phyloP scores from a whole-genome alignment of 2,888 invertebrate species.

The Eurois occulta region DNA sequence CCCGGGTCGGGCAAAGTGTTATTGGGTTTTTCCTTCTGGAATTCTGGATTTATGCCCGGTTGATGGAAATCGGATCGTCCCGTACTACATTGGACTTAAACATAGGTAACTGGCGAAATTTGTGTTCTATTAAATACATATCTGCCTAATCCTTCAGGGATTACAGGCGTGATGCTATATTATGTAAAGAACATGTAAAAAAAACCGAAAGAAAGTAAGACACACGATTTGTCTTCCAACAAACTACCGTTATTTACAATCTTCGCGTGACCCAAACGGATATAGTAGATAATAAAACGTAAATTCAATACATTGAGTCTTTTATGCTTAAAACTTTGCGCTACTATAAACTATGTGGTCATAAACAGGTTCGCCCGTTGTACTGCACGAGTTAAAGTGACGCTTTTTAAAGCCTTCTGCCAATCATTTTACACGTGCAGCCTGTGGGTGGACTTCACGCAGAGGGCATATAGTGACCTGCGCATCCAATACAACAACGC shows the following conservation, averaged over 20 bases:
- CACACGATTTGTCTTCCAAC: constrained; percentile 23
- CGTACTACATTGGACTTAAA: neutral
- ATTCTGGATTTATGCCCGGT: neutral
- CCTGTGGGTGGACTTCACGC: no score
- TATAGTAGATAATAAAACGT: constrained; percentile 40
- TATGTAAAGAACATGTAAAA: no score
- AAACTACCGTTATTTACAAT: constrained; percentile 40
- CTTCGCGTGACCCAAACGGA: constrained; percentile 41
- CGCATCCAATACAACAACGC: no score
- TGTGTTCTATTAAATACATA: neutral
- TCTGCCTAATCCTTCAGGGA: neutral
- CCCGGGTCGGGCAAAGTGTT: neutral
- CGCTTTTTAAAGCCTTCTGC: no score
- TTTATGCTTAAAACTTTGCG: constrained; percentile 61
- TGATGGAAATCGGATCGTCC: neutral
- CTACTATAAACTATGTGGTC: constrained; percentile 51
- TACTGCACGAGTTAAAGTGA: no score
- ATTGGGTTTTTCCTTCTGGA: neutral
- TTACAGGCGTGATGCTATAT: neutral
- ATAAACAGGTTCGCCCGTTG: no score
- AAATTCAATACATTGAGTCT: constrained; percentile 51
- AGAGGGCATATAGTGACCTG: no score
- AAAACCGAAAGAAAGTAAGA: constrained; percentile 7
- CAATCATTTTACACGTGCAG: no score
- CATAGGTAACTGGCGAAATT: neutral